Percentiles rank a stretch among this genome's conserved stretches.
phyloP scores from a whole-genome alignment of 2,113 vertebrate genomes.

The Scomber scombrus region DNA sequence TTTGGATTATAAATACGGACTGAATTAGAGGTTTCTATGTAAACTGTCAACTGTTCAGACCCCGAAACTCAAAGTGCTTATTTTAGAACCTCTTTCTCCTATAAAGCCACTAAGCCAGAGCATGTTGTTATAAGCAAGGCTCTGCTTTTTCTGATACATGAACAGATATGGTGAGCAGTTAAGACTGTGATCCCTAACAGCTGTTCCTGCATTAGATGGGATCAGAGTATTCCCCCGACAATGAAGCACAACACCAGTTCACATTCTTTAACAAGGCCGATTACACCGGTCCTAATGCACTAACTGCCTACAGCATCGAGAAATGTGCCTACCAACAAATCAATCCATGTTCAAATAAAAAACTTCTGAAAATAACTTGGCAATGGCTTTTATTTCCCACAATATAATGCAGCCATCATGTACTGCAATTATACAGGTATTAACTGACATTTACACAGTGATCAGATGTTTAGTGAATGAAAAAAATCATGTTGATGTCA shows the following conservation, averaged over 20 bases:
- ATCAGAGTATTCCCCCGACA: slow-evolving; percentile 77
- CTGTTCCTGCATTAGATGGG: slow-evolving; percentile 81
- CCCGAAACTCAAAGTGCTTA: slow-evolving; percentile 43
- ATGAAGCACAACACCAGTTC: slow-evolving; percentile 59
- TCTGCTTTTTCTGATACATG: slow-evolving; percentile 68
- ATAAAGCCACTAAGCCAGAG: slow-evolving; percentile 60
- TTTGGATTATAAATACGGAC: slow-evolving; percentile 52
- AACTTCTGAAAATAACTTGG: neutral
- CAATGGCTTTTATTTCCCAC: neutral
- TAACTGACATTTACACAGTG: neutral
- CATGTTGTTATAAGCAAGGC: slow-evolving; percentile 72
- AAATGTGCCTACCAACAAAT: slow-evolving; percentile 1
- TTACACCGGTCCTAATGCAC: slow-evolving; percentile 56
- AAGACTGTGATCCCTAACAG: slow-evolving; percentile 81
- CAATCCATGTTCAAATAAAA: neutral
- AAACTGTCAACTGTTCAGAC: slow-evolving; percentile 47
- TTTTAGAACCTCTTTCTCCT: slow-evolving; percentile 64
- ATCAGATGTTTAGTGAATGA: neutral
- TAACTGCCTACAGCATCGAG: slow-evolving; percentile 18
- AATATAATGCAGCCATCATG: neutral
- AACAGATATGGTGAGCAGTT: slow-evolving; percentile 75
- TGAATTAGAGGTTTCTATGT: slow-evolving; percentile 34
- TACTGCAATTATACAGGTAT: neutral
- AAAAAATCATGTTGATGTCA: neutral
- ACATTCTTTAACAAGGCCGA: slow-evolving; percentile 76